phyloP scores from a whole-genome alignment of 2,113 vertebrate genomes.

The Callipepla californica region DNA sequence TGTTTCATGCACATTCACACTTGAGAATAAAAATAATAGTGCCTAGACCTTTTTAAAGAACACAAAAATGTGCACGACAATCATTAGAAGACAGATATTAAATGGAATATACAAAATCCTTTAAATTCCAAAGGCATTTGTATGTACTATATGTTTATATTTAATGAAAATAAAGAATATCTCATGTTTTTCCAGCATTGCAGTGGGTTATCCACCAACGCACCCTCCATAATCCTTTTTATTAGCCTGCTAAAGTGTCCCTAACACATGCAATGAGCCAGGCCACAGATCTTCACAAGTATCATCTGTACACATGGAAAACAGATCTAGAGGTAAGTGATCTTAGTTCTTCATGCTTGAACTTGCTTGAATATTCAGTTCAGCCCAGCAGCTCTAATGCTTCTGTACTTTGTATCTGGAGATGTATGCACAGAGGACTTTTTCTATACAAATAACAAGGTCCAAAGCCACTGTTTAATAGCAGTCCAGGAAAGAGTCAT shows the following conservation, averaged over 20 bases:
- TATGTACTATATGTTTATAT: neutral
- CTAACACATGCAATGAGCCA: constrained; percentile 7
- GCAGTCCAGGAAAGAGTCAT: constrained; percentile 10
- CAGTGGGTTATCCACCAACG: neutral
- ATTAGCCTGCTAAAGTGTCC: neutral
- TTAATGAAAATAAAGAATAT: neutral
- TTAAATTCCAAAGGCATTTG: neutral
- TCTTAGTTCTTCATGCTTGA: constrained; percentile 65
- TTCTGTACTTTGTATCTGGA: constrained; percentile 21
- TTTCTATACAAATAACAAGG: constrained; percentile 27
- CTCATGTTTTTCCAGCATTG: neutral
- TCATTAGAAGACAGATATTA: neutral
- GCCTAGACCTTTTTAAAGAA: neutral
- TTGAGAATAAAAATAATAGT: neutral
- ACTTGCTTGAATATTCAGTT: constrained; percentile 71
- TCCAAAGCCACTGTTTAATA: constrained; percentile 5
- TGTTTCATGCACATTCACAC: neutral
- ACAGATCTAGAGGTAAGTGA: constrained; percentile 36
- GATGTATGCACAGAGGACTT: constrained; percentile 25
- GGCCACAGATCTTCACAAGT: constrained; percentile 24
- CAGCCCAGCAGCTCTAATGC: constrained; percentile 47
- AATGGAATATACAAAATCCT: neutral
- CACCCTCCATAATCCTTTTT: neutral
- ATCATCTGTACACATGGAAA: constrained; percentile 37
- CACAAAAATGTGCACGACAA: neutral